A percentile compares a stretch with the other conserved stretches of the same genome.
Conservation (phyloP, 30 jellyfish, hydroid and myxozoan species). For the Catostylus mosaicus region DNA sequence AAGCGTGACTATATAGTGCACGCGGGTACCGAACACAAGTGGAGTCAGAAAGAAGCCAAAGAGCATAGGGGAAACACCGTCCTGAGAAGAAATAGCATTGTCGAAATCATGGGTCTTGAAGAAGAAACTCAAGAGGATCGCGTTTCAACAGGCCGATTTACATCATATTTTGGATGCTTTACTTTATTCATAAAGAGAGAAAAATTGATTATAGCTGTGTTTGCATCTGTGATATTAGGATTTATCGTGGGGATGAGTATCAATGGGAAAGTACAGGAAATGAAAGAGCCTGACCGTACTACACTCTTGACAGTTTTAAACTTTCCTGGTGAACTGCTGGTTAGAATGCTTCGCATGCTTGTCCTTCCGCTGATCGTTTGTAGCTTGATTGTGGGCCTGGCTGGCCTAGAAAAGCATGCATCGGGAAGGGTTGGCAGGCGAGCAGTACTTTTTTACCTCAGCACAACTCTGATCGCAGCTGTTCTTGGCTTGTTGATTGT, state of each 20-base stretch:
- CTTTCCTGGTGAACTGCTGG: constrained; percentile 87
- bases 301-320: constrained; percentile 70
- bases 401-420: constrained; percentile 92
- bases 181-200: constrained; percentile 53
- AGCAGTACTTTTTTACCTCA: constrained; percentile 66
- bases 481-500: constrained; percentile 72
- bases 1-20: neutral
- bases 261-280: constrained; percentile 63
- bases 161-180: constrained; percentile 35
- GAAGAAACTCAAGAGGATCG: neutral
- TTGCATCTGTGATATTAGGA: constrained; percentile 75
- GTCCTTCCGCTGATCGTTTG: constrained; percentile 85
- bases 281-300: constrained; percentile 80
- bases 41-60: no score
- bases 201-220: constrained; percentile 67
- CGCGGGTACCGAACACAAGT: neutral
- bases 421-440: constrained; percentile 91
- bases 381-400: constrained; percentile 94
- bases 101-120: neutral
- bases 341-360: constrained; percentile 81
- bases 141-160: neutral
- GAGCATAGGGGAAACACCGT: neutral
- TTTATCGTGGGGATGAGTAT: constrained; percentile 74
- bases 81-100: no score
- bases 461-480: constrained; percentile 79